These are phyloP conservation scores for Phoenicopterus ruber DNA, from an alignment of 2,113 vertebrate species.

Conservation along the genomic window DNA sequence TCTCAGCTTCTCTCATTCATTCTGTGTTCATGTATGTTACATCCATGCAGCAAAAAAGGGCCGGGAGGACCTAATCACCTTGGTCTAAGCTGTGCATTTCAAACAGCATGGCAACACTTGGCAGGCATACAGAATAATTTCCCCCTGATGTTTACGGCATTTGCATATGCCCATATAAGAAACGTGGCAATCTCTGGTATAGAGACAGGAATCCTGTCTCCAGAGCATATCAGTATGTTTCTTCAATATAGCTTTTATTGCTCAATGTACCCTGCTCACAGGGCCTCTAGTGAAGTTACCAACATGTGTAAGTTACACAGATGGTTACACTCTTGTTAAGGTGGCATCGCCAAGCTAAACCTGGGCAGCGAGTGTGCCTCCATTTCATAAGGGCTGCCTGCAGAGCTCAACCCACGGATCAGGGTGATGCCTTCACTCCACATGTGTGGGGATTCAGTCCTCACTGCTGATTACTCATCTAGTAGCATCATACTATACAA, in stretches of 20 bases:
- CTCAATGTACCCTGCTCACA: background rate
- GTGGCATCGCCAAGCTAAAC: background rate
- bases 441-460: background rate
- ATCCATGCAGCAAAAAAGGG: fast-evolving
- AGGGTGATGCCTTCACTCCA: background rate
- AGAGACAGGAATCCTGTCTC: background rate
- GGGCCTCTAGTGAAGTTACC: background rate
- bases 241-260: background rate
- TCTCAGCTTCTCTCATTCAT: background rate
- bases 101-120: background rate
- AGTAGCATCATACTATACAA: background rate
- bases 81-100: background rate
- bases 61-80: background rate
- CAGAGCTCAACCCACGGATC: background rate
- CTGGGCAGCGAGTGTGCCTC: background rate
- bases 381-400: background rate
- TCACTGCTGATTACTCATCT: background rate
- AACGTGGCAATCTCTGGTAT: background rate
- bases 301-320: background rate
- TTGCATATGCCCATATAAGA: background rate
- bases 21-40: background rate
- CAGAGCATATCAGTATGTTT: background rate
- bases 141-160: background rate
- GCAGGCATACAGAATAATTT: background rate
- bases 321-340: background rate